A percentile compares a stretch with the other conserved stretches of the same genome.
Conservation (phyloP, 2,797 vertebrate genomes). For the Melanotaenia maccullochi region DNA sequence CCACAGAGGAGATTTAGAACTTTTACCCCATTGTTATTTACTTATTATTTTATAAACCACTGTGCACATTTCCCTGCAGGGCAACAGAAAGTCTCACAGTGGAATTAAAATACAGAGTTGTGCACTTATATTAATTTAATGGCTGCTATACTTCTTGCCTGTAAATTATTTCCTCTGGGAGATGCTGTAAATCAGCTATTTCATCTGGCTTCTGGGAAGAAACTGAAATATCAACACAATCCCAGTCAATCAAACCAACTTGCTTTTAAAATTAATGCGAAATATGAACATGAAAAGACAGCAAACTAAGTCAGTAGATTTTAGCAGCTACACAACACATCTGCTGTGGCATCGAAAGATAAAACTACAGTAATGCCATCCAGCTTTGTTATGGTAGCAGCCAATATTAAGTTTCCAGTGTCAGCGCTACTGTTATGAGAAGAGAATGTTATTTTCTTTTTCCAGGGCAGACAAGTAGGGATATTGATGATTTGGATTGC, state of each 20-base stretch:
- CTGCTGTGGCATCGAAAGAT: slow-evolving; percentile 16
- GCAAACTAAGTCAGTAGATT: slow-evolving; percentile 31
- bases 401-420: slow-evolving; percentile 34
- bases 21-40: slow-evolving; percentile 63
- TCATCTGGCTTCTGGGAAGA: slow-evolving; percentile 40
- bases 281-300: slow-evolving; percentile 28
- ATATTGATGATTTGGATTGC: slow-evolving; percentile 64
- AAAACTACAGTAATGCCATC: slow-evolving; percentile 33
- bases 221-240: slow-evolving; percentile 24
- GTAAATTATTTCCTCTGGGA: slow-evolving; percentile 60
- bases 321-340: slow-evolving; percentile 29
- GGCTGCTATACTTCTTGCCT: slow-evolving; percentile 40
- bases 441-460: slow-evolving; percentile 39
- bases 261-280: slow-evolving; percentile 33
- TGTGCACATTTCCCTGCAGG: slow-evolving; percentile 55
- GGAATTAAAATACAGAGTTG: slow-evolving; percentile 41
- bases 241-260: slow-evolving; percentile 40
- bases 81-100: slow-evolving; percentile 39
- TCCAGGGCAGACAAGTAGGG: slow-evolving; percentile 51
- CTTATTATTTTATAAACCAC: slow-evolving; percentile 52
- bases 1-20: slow-evolving; percentile 7
- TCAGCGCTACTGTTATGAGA: slow-evolving; percentile 42
- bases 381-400: slow-evolving; percentile 46
- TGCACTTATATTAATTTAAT: slow-evolving; percentile 64
- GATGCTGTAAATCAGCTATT: slow-evolving; percentile 48